Evolutionary conservation across 2,797 vertebrate genomes (phyloP).

Genomic region (Eurystomus glaucurus): DNA sequence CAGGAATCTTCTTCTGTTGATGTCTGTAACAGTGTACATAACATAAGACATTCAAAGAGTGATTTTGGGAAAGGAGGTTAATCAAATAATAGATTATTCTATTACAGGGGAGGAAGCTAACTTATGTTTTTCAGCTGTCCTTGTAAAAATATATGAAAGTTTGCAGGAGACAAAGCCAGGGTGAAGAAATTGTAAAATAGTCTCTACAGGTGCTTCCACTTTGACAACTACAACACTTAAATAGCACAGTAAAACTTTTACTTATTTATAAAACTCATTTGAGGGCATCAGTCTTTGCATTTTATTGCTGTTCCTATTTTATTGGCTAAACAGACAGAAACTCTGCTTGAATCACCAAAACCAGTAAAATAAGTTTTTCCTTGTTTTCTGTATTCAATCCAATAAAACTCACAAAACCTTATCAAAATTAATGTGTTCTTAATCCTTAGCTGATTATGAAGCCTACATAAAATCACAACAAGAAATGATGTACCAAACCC

Average conservation of each 20-base stretch:
- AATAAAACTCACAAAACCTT: neutral
- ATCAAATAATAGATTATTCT: neutral
- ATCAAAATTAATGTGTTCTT: constrained; percentile 9
- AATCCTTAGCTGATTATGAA: constrained; percentile 91
- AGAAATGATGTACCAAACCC: constrained; percentile 89
- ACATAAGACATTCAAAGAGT: neutral
- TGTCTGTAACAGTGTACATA: neutral
- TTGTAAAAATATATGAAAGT: neutral
- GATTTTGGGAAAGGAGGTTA: neutral
- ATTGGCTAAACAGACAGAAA: neutral
- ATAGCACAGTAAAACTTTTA: neutral
- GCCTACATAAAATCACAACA: constrained; percentile 89
- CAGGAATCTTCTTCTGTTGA: neutral
- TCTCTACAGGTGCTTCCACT: neutral
- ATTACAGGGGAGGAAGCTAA: neutral
- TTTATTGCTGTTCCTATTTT: neutral
- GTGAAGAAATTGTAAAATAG: neutral
- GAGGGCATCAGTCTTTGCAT: neutral
- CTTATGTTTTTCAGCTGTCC: neutral
- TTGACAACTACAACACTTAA: neutral
- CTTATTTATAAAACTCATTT: neutral
- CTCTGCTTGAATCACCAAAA: neutral
- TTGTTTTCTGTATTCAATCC: neutral
- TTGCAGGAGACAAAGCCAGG: neutral
- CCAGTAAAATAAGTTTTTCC: neutral